phyloP scores from a whole-genome alignment of 2,113 vertebrate species.

The Beaufortia kweichowensis region DNA sequence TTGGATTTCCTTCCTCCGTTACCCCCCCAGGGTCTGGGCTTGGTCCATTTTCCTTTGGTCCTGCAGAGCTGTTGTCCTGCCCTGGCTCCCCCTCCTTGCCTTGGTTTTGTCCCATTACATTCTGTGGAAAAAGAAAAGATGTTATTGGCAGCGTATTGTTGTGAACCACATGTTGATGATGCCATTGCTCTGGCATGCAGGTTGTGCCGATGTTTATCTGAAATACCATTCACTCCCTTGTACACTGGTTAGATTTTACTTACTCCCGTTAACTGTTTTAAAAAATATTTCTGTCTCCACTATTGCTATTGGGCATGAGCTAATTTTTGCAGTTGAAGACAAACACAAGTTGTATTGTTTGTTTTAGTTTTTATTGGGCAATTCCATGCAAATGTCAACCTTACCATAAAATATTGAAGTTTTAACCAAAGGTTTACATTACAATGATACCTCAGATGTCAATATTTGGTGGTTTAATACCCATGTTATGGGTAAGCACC shows the following conservation, averaged over 20 bases:
- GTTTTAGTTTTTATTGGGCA: too few species aligned
- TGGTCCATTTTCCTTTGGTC: conserved; percentile 49
- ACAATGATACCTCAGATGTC: too few species aligned
- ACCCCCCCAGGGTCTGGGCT: conserved; percentile 54
- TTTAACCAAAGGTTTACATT: too few species aligned
- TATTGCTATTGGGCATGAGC: conserved; percentile 3
- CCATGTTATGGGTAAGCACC: too few species aligned
- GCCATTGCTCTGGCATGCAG: conserved; percentile 53
- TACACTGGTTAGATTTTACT: background rate
- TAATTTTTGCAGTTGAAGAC: too few species aligned
- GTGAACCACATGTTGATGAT: conserved; percentile 41
- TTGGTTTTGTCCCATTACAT: conserved; percentile 76
- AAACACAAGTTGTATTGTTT: too few species aligned
- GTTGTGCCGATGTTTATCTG: conserved; percentile 42
- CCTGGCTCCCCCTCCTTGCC: conserved; percentile 65
- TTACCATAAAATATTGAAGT: too few species aligned
- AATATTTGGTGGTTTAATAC: too few species aligned
- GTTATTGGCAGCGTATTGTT: conserved; percentile 29
- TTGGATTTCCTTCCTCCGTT: conserved; percentile 59
- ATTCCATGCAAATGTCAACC: too few species aligned
- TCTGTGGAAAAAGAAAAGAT: conserved; percentile 66
- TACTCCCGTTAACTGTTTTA: background rate
- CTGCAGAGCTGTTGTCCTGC: conserved; percentile 44
- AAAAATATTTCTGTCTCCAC: background rate
- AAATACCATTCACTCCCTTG: conserved; percentile 37